Evolutionary conservation across 2,888 invertebrate genomes (phyloP).

Genomic region (Drosophila macrospina): DNA sequence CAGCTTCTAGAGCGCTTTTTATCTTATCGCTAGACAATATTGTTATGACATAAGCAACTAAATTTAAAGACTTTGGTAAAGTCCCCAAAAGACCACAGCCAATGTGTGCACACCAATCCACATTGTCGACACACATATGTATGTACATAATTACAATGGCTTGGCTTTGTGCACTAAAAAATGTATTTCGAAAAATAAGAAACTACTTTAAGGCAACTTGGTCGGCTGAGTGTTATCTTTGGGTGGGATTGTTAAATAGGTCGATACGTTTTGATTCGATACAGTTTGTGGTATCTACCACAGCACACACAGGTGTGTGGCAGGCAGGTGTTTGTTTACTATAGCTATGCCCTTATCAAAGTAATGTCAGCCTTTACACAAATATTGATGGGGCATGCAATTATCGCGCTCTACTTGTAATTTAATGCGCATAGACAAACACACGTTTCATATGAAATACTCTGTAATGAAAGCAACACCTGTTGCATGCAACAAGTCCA

Average conservation of each 20-base stretch:
- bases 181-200: background rate
- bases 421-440: conserved; percentile 29
- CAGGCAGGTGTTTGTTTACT: conserved; percentile 67
- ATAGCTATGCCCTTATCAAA: conserved; percentile 42
- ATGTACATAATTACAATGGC: conserved; percentile 52
- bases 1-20: conserved; percentile 46
- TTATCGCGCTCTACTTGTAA: conserved; percentile 39
- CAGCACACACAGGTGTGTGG: conserved; percentile 48
- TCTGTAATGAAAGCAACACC: background rate
- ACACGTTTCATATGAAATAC: conserved; percentile 17
- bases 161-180: conserved; percentile 47
- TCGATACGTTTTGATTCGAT: conserved; percentile 32
- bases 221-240: conserved; percentile 38
- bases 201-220: conserved; percentile 1
- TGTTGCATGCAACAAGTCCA: background rate
- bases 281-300: conserved; percentile 32
- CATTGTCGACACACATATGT: background rate
- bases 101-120: background rate
- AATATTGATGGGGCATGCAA: conserved; percentile 62
- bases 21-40: conserved; percentile 74
- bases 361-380: conserved; percentile 55
- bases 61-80: conserved; percentile 69
- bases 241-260: conserved; percentile 46
- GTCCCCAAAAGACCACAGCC: conserved; percentile 29
- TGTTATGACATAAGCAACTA: conserved; percentile 81